Evolutionary conservation across 2,888 invertebrate genomes (phyloP), one percentile per base, ranked within the genome.

Genomic region (Chrysolina americana): DNA sequence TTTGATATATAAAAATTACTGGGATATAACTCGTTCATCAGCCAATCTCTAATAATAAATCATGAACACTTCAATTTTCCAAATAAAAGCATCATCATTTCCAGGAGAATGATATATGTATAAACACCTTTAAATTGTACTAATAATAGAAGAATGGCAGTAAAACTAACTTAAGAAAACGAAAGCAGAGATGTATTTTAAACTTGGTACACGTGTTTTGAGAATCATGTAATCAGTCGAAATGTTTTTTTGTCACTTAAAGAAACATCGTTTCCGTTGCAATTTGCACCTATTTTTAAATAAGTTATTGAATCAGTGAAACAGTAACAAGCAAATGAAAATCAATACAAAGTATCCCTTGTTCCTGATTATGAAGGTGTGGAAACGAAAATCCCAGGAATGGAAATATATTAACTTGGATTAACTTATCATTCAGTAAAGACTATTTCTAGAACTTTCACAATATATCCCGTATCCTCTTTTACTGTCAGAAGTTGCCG

Each of bases 101-200:
- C 10, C 23, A 65, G 21, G 44, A 48, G 47, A 66, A 17, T 50
- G 66, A 53, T 53, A 53, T 53, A 53, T 53, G 48, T 50, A 66
- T 66, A 66, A 66, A 66, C 50, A 66, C 66, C 66, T 50, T 50
- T 21, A 47, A 66, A 66, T n/a, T 50, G 50, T 50, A 50, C 50
- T 41, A 66, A 48, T 15, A 66, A 66, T 66, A 66, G 66, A 48
- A 50, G 41, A 47, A 15, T 36, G 23, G 23, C n/a, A 50, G 11
- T 66, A 28, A 66, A 66, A 66, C 28, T 50, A 41, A 66, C n/a
- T n/a, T n/a, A n/a, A 66, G 23, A 19, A 53, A 21, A 66, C 66
- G 47, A 28, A 65, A 48, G 17, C 19, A 21, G 19, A 53, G 53
- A 53, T 53, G 53, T 53, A 53, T 53, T 53, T 53, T 53, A 21